Conservation (phyloP, 2,888 invertebrate genomes). For the Cynaeus angustus region DNA sequence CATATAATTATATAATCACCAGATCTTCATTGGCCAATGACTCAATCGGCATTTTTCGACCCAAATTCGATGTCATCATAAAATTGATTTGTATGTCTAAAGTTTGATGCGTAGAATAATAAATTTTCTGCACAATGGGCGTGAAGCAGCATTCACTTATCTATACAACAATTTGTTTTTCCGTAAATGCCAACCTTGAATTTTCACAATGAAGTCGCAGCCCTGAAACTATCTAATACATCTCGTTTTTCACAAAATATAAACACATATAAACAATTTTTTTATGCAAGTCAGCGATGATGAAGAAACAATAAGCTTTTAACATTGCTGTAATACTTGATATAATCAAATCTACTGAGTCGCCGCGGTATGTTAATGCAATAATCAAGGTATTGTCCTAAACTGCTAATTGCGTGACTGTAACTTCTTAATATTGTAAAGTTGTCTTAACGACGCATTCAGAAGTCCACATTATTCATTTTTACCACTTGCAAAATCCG, state of each 20-base stretch:
- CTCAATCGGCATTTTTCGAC: slow-evolving; percentile 35
- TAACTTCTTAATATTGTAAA: slow-evolving; percentile 45
- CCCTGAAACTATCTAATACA: not conserved
- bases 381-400: slow-evolving; percentile 44
- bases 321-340: slow-evolving; percentile 42
- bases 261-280: slow-evolving; percentile 29
- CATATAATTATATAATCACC: slow-evolving; percentile 42
- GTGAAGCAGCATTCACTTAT: slow-evolving; percentile 7
- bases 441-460: slow-evolving; percentile 44
- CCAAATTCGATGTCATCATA: slow-evolving; percentile 30
- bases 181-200: slow-evolving; percentile 11
- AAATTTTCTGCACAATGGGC: slow-evolving; percentile 8
- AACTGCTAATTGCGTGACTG: slow-evolving; percentile 45
- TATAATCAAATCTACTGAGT: slow-evolving; percentile 37
- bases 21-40: slow-evolving; percentile 35
- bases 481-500: slow-evolving; percentile 44
- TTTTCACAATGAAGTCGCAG: slow-evolving; percentile 24
- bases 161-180: slow-evolving; percentile 18
- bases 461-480: slow-evolving; percentile 42
- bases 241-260: slow-evolving; percentile 5
- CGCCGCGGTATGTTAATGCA: slow-evolving; percentile 34
- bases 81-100: slow-evolving; percentile 14
- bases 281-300: slow-evolving; percentile 43
- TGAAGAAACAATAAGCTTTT: slow-evolving; percentile 43
- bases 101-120: not conserved